Evolutionary conservation across 1,140 invertebrate species (phyloP).

Genomic region (Tetranychus urticae): DNA sequence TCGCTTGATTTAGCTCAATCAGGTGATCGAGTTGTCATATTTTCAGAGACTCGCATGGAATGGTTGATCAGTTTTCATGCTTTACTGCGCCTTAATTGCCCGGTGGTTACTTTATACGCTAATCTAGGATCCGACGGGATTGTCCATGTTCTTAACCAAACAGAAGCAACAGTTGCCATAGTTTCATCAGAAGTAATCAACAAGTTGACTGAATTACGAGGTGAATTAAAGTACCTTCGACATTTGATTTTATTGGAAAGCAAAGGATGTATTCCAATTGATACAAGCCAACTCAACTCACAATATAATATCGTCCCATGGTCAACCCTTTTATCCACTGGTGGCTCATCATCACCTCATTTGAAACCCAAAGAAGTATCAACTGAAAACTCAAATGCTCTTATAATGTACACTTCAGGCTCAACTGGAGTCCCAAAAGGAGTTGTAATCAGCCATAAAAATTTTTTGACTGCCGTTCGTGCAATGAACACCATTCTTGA

Average conservation of each 20-base stretch:
- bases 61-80: slow-evolving; percentile 66
- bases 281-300: too few species aligned
- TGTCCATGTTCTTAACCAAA: slow-evolving; percentile 83
- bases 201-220: slow-evolving; percentile 26
- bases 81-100: slow-evolving; percentile 12
- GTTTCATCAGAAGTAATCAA: slow-evolving; percentile 55
- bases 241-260: too few species aligned
- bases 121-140: slow-evolving; percentile 89
- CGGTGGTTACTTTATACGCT: slow-evolving; percentile 82
- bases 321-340: too few species aligned
- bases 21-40: slow-evolving; percentile 57
- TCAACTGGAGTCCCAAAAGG: slow-evolving; percentile 70
- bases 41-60: slow-evolving; percentile 84
- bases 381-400: slow-evolving; percentile 42
- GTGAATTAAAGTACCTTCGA: too few species aligned
- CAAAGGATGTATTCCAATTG: too few species aligned
- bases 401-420: slow-evolving; percentile 88
- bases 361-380: slow-evolving; percentile 15
- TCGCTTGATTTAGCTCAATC: slow-evolving; percentile 21
- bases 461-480: slow-evolving; percentile 63
- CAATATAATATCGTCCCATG: too few species aligned
- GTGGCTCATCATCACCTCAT: not conserved
- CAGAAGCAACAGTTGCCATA: slow-evolving; percentile 41
- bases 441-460: slow-evolving; percentile 47
- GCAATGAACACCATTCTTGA: slow-evolving; percentile 45